phyloP scores from a whole-genome alignment of 2,797 vertebrate species.

The Pseudocheirus occidentalis region DNA sequence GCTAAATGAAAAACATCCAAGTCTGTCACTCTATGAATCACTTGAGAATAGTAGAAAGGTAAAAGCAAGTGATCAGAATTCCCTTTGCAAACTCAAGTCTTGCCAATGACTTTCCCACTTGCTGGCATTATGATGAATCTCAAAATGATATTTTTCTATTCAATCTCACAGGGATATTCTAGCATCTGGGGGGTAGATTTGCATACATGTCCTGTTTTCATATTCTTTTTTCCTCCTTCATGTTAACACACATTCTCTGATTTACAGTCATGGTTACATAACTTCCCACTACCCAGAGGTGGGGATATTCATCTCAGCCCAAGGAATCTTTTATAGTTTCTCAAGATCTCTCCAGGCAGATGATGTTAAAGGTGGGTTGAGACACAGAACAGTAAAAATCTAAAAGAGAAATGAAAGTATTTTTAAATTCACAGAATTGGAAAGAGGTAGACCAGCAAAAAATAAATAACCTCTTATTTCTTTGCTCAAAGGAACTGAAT shows the following conservation, averaged over 20 bases:
- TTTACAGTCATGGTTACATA: slow-evolving; percentile 12
- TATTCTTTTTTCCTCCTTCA: background rate
- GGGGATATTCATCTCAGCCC: background rate
- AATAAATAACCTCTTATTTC: slow-evolving; percentile 54
- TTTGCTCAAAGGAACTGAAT: slow-evolving; percentile 48
- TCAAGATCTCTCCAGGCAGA: slow-evolving; percentile 1
- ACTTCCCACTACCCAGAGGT: slow-evolving; percentile 15
- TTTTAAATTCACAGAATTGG: background rate
- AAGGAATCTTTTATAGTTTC: background rate
- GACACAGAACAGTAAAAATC: slow-evolving; percentile 7
- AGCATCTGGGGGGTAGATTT: slow-evolving; percentile 5
- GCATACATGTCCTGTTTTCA: background rate
- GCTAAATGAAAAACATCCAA: background rate
- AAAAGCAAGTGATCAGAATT: background rate
- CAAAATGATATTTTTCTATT: background rate
- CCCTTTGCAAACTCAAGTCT: slow-evolving; percentile 17
- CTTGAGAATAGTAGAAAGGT: background rate
- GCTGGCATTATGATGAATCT: slow-evolving; percentile 4
- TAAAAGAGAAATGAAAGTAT: background rate
- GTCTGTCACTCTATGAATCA: background rate
- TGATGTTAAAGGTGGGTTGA: slow-evolving; percentile 28
- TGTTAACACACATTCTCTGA: slow-evolving; percentile 16
- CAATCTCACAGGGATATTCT: slow-evolving; percentile 26
- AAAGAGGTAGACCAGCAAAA: background rate
- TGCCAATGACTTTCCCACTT: background rate